Base-by-base conservation (phyloP, 2,888 invertebrate species). In the Cephus rjabovi region DNA sequence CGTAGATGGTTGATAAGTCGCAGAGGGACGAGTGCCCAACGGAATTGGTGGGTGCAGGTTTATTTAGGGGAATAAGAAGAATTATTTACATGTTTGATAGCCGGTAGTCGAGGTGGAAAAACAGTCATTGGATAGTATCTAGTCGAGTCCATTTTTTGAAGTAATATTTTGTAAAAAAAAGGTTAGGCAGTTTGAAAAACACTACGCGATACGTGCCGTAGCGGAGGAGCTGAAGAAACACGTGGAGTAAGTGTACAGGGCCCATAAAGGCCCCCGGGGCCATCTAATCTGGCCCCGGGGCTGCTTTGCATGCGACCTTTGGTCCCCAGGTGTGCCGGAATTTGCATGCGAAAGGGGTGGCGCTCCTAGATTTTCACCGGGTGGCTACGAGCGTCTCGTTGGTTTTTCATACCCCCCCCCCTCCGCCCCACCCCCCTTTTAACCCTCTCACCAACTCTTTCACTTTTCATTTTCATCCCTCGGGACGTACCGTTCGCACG, bases 301-400 rank as follows among this genome's bases (percentile, higher is more conserved):
- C 83, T 86, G 87, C 91, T 91, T 90, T 90, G 90, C 91, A 91
- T 90, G 87, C 86, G 89, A 86, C 88, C 88, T 89, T 86, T 90
- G 88, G 71, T 33, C 88, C 89, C 91, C 91, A 90, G 90, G 90
- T 91, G 90, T 91, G 85, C 89, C 83, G 78, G 84, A 86, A 91
- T 91, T 91, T 91, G 88, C 91, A 91, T 91, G 89, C 89, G 88
- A 91, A 90, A 90, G 90, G 90, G 90, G 34, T 88, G 88, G 85
- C 86, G 87, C 87, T 81, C 80, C 81, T 80, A 81, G 81, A 83
- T 80, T 56, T 83, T 83, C 77, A 81, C 83, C 83, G 82, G 77
- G 77, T 75, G 56, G 70, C 73, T 40, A 70, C 73, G 35, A 56
- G 69, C 73, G 74, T 76, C 75, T 77, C 71, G 12, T 75, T 69